Percentiles rank a stretch among this genome's conserved stretches.
phyloP scores from a whole-genome alignment of 2,797 vertebrate species.

The Rhinogobio ventralis region DNA sequence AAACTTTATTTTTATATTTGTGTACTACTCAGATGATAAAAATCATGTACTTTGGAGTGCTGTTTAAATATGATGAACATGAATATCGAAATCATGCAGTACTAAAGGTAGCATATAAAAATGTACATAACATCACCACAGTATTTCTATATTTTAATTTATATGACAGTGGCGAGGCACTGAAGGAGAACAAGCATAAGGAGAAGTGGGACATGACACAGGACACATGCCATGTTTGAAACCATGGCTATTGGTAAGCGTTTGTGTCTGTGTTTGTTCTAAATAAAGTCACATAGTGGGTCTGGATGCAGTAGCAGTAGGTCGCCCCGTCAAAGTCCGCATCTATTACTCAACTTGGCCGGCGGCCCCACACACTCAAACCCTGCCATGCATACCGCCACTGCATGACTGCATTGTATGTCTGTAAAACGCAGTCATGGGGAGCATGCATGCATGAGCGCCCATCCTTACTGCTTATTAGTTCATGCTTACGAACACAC shows the following conservation, averaged over 20 bases:
- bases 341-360: conserved; percentile 40
- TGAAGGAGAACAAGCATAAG: neutral
- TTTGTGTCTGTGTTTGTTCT: conserved; percentile 32
- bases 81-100: neutral
- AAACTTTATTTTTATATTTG: too few species aligned
- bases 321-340: conserved; percentile 43
- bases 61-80: too few species aligned
- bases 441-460: conserved; percentile 54
- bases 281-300: conserved; percentile 10
- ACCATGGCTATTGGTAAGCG: neutral
- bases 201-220: neutral
- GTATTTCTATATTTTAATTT: neutral
- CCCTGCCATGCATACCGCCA: conserved; percentile 22
- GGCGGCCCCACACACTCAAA: conserved; percentile 26
- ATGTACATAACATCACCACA: neutral
- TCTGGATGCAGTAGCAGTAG: conserved; percentile 31
- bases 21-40: too few species aligned
- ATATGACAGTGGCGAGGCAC: neutral
- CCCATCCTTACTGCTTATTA: conserved; percentile 68
- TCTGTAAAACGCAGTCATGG: conserved; percentile 29
- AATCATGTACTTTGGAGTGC: too few species aligned
- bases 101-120: neutral
- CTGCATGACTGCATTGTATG: conserved; percentile 17
- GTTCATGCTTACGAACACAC: conserved; percentile 73
- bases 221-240: neutral